Percentiles rank a stretch among this genome's conserved stretches.
Conservation (phyloP, 1,140 invertebrate genomes). For the Drosophila eugracilis region DNA sequence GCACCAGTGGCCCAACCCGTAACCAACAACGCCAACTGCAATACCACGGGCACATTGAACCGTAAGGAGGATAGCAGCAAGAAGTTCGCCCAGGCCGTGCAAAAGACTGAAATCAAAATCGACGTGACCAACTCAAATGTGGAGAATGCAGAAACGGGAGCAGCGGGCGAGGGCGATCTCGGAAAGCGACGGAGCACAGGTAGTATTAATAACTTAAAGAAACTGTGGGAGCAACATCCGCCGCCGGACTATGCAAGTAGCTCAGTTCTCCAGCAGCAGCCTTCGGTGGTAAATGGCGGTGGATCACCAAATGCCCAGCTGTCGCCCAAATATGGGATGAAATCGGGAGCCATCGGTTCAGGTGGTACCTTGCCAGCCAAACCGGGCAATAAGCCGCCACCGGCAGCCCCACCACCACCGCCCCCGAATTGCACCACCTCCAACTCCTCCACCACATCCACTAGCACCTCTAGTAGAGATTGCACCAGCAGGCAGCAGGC, state of each 20-base stretch:
- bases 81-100: conserved; percentile 62
- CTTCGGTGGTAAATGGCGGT: conserved; percentile 32
- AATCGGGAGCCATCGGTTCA: conserved; percentile 18
- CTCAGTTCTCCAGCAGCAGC: conserved; percentile 62
- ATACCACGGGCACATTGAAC: conserved; percentile 75
- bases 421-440: conserved; percentile 65
- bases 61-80: conserved; percentile 65
- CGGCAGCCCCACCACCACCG: conserved; percentile 80
- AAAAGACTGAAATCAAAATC: conserved; percentile 85
- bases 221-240: conserved; percentile 92
- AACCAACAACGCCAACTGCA: conserved; percentile 38
- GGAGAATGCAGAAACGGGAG: conserved; percentile 47
- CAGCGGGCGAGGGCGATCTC: conserved; percentile 86
- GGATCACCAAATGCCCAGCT: conserved; percentile 47
- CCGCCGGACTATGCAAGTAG: conserved; percentile 85
- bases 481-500: conserved; percentile 42
- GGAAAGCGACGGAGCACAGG: conserved; percentile 96
- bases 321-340: conserved; percentile 79
- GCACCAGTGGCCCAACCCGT: conserved; percentile 9
- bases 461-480: conserved; percentile 36
- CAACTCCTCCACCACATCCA: conserved; percentile 41
- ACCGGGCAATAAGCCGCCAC: conserved; percentile 70
- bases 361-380: conserved; percentile 22
- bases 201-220: conserved; percentile 96
- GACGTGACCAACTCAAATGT: conserved; percentile 70